These are phyloP conservation scores for Grammomys dolichurus DNA, from an alignment of 2,113 vertebrate species.

Conservation along the genomic window DNA sequence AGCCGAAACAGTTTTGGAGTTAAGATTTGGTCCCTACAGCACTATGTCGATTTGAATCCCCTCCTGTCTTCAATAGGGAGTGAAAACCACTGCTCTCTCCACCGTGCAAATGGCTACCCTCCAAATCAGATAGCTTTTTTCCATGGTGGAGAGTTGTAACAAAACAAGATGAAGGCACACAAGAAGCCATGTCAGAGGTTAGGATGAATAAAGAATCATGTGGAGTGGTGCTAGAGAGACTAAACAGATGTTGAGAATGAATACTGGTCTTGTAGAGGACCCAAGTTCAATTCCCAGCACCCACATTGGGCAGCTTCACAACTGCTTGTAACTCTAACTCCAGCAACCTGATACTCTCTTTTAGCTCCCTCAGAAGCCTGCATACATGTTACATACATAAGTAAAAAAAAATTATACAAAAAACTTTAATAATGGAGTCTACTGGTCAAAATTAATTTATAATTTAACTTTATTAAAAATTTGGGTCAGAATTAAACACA, in stretches of 20 bases:
- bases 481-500: background rate
- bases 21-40: background rate
- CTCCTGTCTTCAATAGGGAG: background rate
- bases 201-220: background rate
- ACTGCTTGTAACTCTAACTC: background rate
- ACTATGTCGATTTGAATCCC: constrained; percentile 7
- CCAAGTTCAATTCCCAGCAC: background rate
- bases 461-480: background rate
- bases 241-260: background rate
- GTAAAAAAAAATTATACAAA: background rate
- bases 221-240: background rate
- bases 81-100: background rate
- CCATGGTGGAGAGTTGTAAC: background rate
- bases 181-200: background rate
- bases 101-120: background rate
- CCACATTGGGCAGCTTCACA: background rate
- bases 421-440: background rate
- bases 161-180: background rate
- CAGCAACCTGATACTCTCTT: background rate
- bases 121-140: background rate
- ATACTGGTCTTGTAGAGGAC: background rate
- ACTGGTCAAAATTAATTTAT: background rate
- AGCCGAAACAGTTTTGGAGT: background rate
- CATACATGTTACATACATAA: background rate
- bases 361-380: no score